A percentile compares a stretch with the other conserved stretches of the same genome.
Evolutionary conservation across 2,797 vertebrate genomes (phyloP).

Genomic region (Poecile montanus): DNA sequence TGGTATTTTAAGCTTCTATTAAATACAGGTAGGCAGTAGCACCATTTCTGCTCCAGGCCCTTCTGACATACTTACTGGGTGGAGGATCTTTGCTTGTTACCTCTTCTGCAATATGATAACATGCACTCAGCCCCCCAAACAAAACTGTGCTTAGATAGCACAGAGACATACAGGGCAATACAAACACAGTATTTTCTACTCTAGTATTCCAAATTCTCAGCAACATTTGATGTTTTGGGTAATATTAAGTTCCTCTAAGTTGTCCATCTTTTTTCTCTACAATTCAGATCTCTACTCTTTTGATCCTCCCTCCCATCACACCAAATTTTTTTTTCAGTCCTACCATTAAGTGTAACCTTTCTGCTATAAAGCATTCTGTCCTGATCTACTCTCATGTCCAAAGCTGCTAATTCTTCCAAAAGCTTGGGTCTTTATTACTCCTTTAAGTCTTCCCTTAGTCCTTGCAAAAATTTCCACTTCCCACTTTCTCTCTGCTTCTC

Average conservation of each 20-base stretch:
- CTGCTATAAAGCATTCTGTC: neutral
- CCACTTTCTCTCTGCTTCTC: neutral
- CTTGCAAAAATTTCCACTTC: neutral
- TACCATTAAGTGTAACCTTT: neutral
- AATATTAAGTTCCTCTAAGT: neutral
- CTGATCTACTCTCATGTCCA: neutral
- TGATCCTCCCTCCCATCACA: neutral
- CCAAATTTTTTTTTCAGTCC: neutral
- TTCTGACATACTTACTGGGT: constrained; percentile 11
- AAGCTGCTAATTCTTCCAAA: constrained; percentile 1
- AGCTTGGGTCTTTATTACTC: neutral
- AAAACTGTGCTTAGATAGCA: neutral
- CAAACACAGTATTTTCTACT: neutral
- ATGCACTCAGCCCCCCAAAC: neutral
- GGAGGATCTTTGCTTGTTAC: constrained; percentile 14
- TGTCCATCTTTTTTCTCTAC: neutral
- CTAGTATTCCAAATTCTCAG: neutral
- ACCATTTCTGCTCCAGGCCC: constrained; percentile 4
- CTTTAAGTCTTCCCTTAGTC: neutral
- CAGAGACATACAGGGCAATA: neutral
- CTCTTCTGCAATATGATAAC: constrained; percentile 10
- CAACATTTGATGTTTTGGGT: neutral
- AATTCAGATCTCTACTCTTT: neutral
- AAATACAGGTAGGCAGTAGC: constrained; percentile 16
- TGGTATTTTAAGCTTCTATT: constrained; percentile 26